Evolutionary conservation across 2,888 invertebrate genomes (phyloP).

Genomic region (Drosophila histrio): DNA sequence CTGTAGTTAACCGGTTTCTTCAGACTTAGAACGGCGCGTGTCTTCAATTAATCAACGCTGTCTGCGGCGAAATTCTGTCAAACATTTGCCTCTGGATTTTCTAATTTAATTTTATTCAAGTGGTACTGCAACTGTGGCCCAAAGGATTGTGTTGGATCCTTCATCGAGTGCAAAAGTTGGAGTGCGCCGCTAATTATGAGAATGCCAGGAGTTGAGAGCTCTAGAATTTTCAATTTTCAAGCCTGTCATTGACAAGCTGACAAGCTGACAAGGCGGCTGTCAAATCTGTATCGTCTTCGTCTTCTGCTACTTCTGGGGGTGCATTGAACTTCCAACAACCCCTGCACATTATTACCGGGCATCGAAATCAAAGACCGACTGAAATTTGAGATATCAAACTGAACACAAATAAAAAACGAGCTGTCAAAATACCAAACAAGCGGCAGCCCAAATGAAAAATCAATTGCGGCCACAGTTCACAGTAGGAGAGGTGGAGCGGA

Average conservation of each 20-base stretch:
- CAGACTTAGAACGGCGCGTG: constrained; percentile 63
- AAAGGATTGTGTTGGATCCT: constrained; percentile 41
- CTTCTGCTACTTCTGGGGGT: constrained; percentile 29
- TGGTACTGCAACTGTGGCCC: constrained; percentile 27
- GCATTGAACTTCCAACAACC: constrained; percentile 66
- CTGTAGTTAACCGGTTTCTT: constrained; percentile 63
- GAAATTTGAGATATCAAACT: constrained; percentile 74
- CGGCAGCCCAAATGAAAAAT: constrained; percentile 51
- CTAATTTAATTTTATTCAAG: constrained; percentile 60
- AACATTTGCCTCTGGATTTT: constrained; percentile 32
- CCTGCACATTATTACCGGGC: constrained; percentile 19
- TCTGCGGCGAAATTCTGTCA: constrained; percentile 20
- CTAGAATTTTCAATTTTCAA: constrained; percentile 40
- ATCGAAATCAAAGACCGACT: constrained; percentile 51
- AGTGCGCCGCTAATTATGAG: constrained; percentile 53
- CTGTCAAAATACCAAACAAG: constrained; percentile 73
- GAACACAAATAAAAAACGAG: constrained; percentile 29
- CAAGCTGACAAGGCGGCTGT: constrained; percentile 59
- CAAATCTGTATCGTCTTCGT: constrained; percentile 35
- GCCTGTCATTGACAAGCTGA: constrained; percentile 61
- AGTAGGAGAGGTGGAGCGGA: constrained; percentile 4
- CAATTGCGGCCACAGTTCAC: constrained; percentile 39
- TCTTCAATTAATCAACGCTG: constrained; percentile 78
- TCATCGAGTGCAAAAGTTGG: constrained; percentile 11
- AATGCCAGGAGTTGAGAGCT: background rate